Conservation (phyloP, 2,113 vertebrate genomes). For the Paramisgurnus dabryanus region DNA sequence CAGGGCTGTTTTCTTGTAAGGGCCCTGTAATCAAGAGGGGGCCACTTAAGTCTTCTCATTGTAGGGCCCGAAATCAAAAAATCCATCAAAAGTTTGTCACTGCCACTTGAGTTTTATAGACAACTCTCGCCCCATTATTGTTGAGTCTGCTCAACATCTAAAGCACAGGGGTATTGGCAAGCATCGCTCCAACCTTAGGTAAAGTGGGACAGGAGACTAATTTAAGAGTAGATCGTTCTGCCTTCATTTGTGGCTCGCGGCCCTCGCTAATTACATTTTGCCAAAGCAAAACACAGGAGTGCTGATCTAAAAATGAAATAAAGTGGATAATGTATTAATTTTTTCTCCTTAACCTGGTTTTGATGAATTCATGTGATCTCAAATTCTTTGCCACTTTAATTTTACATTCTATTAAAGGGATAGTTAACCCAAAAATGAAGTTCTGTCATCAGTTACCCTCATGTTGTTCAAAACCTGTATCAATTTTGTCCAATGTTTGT, state of each 20-base stretch:
- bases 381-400: neutral
- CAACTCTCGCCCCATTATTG: neutral
- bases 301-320: slow-evolving; percentile 3
- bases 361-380: neutral
- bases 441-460: too few species aligned
- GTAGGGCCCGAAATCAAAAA: too few species aligned
- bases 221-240: neutral
- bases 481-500: too few species aligned
- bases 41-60: too few species aligned
- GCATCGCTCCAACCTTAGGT: neutral
- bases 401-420: neutral
- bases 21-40: neutral
- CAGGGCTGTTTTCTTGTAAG: neutral
- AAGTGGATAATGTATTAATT: slow-evolving; percentile 1
- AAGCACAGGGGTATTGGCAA: slow-evolving; percentile 24
- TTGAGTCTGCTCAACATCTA: neutral
- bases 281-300: slow-evolving; percentile 29
- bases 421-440: too few species aligned
- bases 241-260: neutral
- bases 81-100: neutral
- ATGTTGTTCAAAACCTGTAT: too few species aligned
- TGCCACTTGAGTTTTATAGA: neutral
- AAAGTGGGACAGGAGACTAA: slow-evolving; percentile 30
- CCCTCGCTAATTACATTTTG: slow-evolving; percentile 22
- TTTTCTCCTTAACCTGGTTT: neutral